Evolutionary conservation across 2,797 vertebrate species (phyloP), one percentile per base, ranked within the genome.

Genomic region (Channa striata): DNA sequence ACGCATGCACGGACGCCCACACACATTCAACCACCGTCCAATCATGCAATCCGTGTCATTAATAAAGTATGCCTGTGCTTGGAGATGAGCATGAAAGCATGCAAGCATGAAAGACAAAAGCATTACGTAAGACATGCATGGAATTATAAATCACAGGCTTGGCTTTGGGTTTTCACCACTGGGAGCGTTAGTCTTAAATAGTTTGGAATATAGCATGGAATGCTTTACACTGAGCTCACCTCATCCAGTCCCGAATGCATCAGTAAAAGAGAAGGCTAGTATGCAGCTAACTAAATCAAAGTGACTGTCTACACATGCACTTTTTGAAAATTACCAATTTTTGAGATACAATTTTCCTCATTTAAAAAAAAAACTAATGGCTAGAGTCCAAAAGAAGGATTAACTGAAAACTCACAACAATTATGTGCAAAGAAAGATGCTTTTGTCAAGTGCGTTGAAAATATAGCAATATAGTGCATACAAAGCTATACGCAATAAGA

Each of bases 41-140:
- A 87, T 83, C 89, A 83, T 87, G 85, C 78, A 72, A 83, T 81
- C 70, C 72, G 69, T 76, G 82, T 90, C 89, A 93, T 94, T 89
- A 93, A 93, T 90, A 92, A 93, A 92, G 74, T 83, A 91, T 83
- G 84, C 59, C 81, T 75, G 72, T 64, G 82, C 87, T 70, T 78
- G 59, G 69, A 82, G 67, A 87, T 59, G 75, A 88, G 89, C n/a
- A n/a, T n/a, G n/a, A n/a, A n/a, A n/a, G n/a, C n/a, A n/a, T 89
- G 90, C 69, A 86, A 87, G 87, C 90, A 90, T 91, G 86, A 93
- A 90, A 92, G 87, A 88, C 82, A 89, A 87, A 92, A 77, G 72
- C 69, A 62, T 95, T 94, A 93, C 62, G 77, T 92, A 94, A 95
- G 56, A 7, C 81, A 80, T 78, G 88, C 91, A 91, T 82, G 84